phyloP scores from a whole-genome alignment of 2,797 vertebrate genomes.

The Babyrousa celebensis region DNA sequence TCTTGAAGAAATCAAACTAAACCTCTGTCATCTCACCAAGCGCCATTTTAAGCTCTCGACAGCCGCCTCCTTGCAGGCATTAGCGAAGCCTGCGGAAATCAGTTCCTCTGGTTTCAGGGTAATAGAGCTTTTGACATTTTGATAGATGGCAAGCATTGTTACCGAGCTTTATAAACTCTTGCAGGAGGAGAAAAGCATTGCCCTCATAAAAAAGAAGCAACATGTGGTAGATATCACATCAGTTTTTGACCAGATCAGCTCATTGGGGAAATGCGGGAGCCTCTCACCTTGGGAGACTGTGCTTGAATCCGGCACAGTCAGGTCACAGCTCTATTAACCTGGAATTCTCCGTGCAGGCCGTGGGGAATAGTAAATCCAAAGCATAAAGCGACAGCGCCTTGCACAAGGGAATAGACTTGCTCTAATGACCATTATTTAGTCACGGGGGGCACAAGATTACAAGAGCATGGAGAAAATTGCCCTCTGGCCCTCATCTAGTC shows the following conservation, averaged over 20 bases:
- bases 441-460: slow-evolving; percentile 92
- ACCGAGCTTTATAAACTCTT: slow-evolving; percentile 91
- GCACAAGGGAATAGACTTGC: slow-evolving; percentile 89
- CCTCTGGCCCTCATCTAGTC: slow-evolving; percentile 91
- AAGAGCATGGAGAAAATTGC: slow-evolving; percentile 92
- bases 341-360: slow-evolving; percentile 89
- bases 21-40: slow-evolving; percentile 86
- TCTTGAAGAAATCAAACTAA: slow-evolving; percentile 84
- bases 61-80: slow-evolving; percentile 85
- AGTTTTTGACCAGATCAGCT: slow-evolving; percentile 89
- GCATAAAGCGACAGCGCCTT: slow-evolving; percentile 88
- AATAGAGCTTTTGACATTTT: slow-evolving; percentile 93
- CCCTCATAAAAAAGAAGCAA: slow-evolving; percentile 91
- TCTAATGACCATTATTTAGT: slow-evolving; percentile 94
- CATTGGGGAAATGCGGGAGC: slow-evolving; percentile 89
- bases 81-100: slow-evolving; percentile 87
- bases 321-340: slow-evolving; percentile 92
- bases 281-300: slow-evolving; percentile 91
- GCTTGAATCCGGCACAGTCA: slow-evolving; percentile 90
- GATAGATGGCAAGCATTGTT: slow-evolving; percentile 91
- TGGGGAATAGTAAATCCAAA: slow-evolving; percentile 89
- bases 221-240: slow-evolving; percentile 91
- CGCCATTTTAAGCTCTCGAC: slow-evolving; percentile 87
- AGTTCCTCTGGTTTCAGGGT: slow-evolving; percentile 90
- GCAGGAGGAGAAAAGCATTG: slow-evolving; percentile 90